Conservation (phyloP, 2,888 invertebrate genomes). For the Hybos culiciformis region DNA sequence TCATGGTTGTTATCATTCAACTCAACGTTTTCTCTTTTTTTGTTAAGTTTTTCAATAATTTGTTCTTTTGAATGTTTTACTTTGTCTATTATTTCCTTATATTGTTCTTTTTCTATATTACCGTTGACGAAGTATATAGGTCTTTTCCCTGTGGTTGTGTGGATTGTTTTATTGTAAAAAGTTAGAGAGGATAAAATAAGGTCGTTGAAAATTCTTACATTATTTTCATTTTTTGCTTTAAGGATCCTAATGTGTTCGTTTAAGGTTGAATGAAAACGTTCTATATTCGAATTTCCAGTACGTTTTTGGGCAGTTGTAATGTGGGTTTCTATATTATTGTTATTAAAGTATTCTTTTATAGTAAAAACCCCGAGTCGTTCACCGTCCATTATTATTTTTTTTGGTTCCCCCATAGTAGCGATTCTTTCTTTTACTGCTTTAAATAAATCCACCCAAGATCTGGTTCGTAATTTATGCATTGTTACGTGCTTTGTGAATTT, state of each 20-base stretch:
- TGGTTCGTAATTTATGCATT: slow-evolving; percentile 6
- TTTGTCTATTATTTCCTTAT: background rate
- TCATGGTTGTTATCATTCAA: background rate
- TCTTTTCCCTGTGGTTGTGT: slow-evolving; percentile 4
- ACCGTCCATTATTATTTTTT: slow-evolving; percentile 8
- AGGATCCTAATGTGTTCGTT: slow-evolving; percentile 9
- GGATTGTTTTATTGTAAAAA: slow-evolving; percentile 2
- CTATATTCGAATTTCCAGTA: slow-evolving; percentile 9
- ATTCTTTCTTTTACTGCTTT: slow-evolving; percentile 8
- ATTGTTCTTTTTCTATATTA: background rate
- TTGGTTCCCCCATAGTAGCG: slow-evolving; percentile 5
- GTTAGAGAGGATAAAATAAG: slow-evolving; percentile 2
- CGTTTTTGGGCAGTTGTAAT: slow-evolving; percentile 5
- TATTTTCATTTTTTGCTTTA: background rate
- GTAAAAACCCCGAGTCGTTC: slow-evolving; percentile 3
- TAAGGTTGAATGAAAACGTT: slow-evolving; percentile 10
- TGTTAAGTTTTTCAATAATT: slow-evolving; percentile 4
- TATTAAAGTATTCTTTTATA: background rate
- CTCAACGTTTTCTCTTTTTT: slow-evolving; percentile 1
- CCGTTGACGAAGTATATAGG: slow-evolving; percentile 1
- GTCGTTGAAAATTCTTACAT: slow-evolving; percentile 1
- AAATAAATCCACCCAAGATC: slow-evolving; percentile 9
- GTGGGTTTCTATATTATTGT: slow-evolving; percentile 3
- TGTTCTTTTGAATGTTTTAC: background rate
- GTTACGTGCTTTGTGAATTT: background rate